A percentile compares a stretch with the other conserved stretches of the same genome.
Evolutionary conservation across 2,888 invertebrate species (phyloP).

Genomic region (Hypsopygia costalis): DNA sequence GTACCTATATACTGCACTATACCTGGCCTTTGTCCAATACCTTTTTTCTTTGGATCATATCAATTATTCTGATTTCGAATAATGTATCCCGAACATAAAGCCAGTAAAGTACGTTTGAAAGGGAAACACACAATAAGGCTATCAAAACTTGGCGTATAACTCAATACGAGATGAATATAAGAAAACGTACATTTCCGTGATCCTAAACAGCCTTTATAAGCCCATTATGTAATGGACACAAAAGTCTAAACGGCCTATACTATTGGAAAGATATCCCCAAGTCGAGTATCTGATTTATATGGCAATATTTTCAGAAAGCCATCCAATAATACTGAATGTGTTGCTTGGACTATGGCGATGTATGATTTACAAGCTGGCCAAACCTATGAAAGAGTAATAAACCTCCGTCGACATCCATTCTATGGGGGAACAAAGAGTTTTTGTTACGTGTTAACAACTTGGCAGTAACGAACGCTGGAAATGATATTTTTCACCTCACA

Average conservation of each 20-base stretch:
- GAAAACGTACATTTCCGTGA: constrained; percentile 45
- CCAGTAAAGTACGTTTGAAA: constrained; percentile 27
- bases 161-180: constrained; percentile 42
- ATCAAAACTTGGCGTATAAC: constrained; percentile 55
- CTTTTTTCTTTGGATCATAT: too few relatives aligned
- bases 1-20: too few relatives aligned
- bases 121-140: constrained; percentile 42
- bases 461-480: not conserved
- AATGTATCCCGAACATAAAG: constrained; percentile 6
- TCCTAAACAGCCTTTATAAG: constrained; percentile 57
- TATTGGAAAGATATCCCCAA: constrained; percentile 37
- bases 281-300: constrained; percentile 48
- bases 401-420: not conserved
- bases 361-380: constrained; percentile 39
- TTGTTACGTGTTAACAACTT: not conserved
- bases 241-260: constrained; percentile 44
- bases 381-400: constrained; percentile 4
- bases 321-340: constrained; percentile 35
- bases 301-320: constrained; percentile 47
- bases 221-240: constrained; percentile 53
- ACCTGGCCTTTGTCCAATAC: too few relatives aligned
- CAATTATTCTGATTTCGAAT: not conserved
- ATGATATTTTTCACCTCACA: not conserved
- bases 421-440: not conserved
- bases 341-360: constrained; percentile 40